Evolutionary conservation across 1,140 invertebrate genomes (phyloP).

Genomic region (Drosophila bocqueti): DNA sequence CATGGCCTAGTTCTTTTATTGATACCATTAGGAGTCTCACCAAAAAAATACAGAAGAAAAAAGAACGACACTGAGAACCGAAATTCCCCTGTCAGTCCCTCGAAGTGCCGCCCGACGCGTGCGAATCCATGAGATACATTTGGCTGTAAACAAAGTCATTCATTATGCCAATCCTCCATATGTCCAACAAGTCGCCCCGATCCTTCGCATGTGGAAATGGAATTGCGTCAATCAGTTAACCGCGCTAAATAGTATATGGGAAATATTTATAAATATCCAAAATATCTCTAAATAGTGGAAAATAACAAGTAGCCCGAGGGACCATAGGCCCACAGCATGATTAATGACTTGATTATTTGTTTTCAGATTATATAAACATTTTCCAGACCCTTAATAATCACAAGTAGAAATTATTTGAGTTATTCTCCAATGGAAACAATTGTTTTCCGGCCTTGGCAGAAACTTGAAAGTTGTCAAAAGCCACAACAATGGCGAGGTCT

Average conservation of each 20-base stretch:
- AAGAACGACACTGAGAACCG: neutral
- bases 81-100: constrained; percentile 6
- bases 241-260: constrained; percentile 21
- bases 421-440: neutral
- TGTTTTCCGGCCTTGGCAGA: constrained; percentile 26
- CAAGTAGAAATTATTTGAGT: constrained; percentile 1
- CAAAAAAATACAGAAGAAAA: constrained; percentile 14
- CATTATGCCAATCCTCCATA: constrained; percentile 57
- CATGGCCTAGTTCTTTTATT: constrained; percentile 75
- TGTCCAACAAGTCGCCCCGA: constrained; percentile 51
- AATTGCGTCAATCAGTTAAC: constrained; percentile 49
- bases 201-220: constrained; percentile 27
- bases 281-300: constrained; percentile 22
- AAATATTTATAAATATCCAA: constrained; percentile 25
- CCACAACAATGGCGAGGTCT: constrained; percentile 51
- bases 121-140: constrained; percentile 67
- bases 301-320: constrained; percentile 15
- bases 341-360: neutral
- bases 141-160: constrained; percentile 70
- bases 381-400: constrained; percentile 1
- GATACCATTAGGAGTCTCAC: constrained; percentile 67
- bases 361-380: neutral
- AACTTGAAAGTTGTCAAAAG: constrained; percentile 47
- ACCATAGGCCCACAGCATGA: neutral
- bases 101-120: constrained; percentile 40